Percentiles rank a stretch among this genome's conserved stretches.
Conservation (phyloP, 2,113 vertebrate genomes). For the Dinomys branickii region DNA sequence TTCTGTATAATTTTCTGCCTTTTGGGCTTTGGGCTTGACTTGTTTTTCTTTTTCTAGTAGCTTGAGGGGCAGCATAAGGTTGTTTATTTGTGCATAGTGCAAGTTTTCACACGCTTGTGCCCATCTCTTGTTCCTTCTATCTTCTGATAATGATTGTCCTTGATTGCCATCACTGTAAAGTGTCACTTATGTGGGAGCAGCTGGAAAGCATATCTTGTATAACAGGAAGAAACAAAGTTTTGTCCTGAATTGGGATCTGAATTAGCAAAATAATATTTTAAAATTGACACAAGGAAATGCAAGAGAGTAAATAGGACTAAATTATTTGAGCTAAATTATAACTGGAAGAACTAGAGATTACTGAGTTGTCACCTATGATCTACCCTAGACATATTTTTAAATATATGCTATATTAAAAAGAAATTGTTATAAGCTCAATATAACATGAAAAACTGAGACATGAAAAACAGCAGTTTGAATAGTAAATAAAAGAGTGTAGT, state of each 20-base stretch:
- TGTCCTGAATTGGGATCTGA: not conserved
- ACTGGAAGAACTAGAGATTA: not conserved
- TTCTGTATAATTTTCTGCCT: too few species aligned
- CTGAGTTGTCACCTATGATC: not conserved
- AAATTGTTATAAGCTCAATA: not conserved
- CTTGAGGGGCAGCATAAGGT: too few species aligned
- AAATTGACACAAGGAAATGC: not conserved
- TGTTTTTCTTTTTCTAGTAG: too few species aligned
- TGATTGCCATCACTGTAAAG: not conserved
- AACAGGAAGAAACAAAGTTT: not conserved
- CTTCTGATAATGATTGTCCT: not conserved
- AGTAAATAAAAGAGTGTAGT: not conserved
- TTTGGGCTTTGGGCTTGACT: too few species aligned
- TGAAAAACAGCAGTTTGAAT: not conserved
- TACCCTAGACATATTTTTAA: not conserved
- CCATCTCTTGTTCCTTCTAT: not conserved
- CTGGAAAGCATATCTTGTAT: not conserved
- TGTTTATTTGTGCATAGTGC: too few species aligned
- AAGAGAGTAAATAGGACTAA: not conserved
- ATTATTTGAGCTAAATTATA: slow-evolving; percentile 17
- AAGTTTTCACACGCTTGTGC: not conserved
- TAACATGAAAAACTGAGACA: not conserved
- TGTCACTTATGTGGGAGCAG: not conserved
- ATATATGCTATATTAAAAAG: not conserved
- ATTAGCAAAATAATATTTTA: not conserved